Evolutionary conservation across 2,113 vertebrate genomes (phyloP), one percentile per base, ranked within the genome.

Genomic region (Gallinago media): DNA sequence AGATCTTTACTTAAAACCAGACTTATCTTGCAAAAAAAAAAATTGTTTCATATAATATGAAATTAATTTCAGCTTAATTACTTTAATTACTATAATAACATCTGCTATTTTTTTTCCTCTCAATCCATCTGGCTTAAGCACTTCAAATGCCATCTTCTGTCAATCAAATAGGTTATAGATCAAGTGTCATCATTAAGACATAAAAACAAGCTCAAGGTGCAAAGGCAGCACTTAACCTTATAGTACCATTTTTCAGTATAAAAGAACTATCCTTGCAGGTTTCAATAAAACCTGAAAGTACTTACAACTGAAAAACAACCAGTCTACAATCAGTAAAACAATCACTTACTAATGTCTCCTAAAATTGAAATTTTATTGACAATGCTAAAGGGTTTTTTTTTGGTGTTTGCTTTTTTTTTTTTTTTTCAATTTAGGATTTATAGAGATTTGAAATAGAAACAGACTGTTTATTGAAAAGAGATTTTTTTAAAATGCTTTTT

Each of bases 1-100:
- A 71, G n/a, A 70, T 65, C 23, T 62, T 73, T 49, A 86, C 66
- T 79, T 82, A 79, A 85, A 94, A 56, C 34, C 62, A 70, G 18
- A 62, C 32, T 47, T 75, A 65, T 8, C 16, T 46, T 89, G 59
- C 38, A 40, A 40, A 85, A 54, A 54, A 38, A 38, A 34, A 62
- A 76, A 38, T 5, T 54, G 23, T 50, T 95, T 83, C 4, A 6
- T 79, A 47, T 40, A 85, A 88, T 14, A 50, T n/a, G 10, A 89
- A 93, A 91, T 84, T 71, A 90, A 89, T 96, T 87, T 96, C 47
- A 94, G 44, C 58, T 68, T 79, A 52, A 70, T 88, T 91, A 80
- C 73, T 85, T 68, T 79, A 52, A 70, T 88, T 91, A 80, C 73
- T 85, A 34, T 49, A 71, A 50, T 36, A 95, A 87, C 73, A 95